A percentile compares a stretch with the other conserved stretches of the same genome.
These are phyloP conservation scores for Pangasianodon gigas DNA, from an alignment of 2,113 vertebrate genomes.

Conservation along the genomic window DNA sequence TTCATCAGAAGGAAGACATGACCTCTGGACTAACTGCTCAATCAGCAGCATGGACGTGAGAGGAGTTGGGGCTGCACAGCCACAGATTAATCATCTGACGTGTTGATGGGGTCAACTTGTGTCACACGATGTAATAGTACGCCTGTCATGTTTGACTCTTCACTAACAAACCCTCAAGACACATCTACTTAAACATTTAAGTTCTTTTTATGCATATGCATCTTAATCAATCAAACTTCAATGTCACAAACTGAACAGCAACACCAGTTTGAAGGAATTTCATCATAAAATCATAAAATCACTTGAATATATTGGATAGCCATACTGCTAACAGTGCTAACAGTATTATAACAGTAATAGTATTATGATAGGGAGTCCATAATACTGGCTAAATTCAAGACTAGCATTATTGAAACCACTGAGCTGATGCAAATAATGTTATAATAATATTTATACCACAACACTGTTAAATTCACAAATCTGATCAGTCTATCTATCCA, in stretches of 20 bases:
- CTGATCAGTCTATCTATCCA: too few species aligned
- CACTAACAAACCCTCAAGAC: background rate
- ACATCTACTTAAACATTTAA: background rate
- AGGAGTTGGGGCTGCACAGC: constrained; percentile 39
- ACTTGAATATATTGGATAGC: background rate
- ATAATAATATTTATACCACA: too few species aligned
- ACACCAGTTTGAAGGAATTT: background rate
- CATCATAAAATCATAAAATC: background rate
- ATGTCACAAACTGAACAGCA: background rate
- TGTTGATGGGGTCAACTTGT: constrained; percentile 29
- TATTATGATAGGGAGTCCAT: background rate
- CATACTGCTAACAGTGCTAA: background rate
- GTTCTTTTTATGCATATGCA: background rate
- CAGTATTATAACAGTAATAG: too few species aligned
- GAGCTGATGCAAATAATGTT: too few species aligned
- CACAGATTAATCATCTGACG: constrained; percentile 34
- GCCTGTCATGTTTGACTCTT: constrained; percentile 3
- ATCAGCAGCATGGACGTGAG: constrained; percentile 36
- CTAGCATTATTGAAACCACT: background rate
- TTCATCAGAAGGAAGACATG: constrained; percentile 36
- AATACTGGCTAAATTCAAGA: background rate
- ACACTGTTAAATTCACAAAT: too few species aligned
- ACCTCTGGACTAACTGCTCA: constrained; percentile 43
- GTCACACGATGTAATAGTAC: background rate
- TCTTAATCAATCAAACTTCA: background rate